Conservation (phyloP, 92 coral and sea anemone species). For the Galaxea fascicularis region DNA sequence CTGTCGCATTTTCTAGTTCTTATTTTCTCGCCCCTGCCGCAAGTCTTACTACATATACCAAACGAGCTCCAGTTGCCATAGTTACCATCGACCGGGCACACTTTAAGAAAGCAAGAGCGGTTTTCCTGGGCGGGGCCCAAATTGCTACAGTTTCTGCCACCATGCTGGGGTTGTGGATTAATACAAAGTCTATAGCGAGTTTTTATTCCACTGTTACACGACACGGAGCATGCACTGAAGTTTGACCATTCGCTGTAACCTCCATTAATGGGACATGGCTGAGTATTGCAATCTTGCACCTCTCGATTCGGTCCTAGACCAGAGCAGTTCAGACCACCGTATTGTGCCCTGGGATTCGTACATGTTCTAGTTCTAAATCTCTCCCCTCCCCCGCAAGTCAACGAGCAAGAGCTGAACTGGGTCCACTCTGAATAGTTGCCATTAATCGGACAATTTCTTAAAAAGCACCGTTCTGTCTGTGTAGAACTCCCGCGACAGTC, state of each 20-base stretch:
- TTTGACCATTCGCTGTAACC: constrained; percentile 75
- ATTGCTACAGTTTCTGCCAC: constrained; percentile 74
- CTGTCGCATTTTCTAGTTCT: constrained; percentile 77
- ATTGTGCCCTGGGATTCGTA: constrained; percentile 72
- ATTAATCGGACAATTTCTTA: constrained; percentile 73
- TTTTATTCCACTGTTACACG: constrained; percentile 72
- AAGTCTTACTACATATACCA: constrained; percentile 60
- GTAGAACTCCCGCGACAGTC: constrained; percentile 67
- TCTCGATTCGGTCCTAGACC: constrained; percentile 63
- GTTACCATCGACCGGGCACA: constrained; percentile 82
- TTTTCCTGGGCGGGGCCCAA: constrained; percentile 56
- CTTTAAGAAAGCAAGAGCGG: constrained; percentile 55
- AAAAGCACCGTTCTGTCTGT: constrained; percentile 66
- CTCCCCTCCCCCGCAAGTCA: constrained; percentile 80
- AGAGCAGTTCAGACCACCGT: constrained; percentile 77
- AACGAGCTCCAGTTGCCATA: constrained; percentile 70
- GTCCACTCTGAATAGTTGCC: constrained; percentile 82
- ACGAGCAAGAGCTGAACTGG: constrained; percentile 68
- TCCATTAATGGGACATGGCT: constrained; percentile 86
- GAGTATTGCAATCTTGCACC: constrained; percentile 60
- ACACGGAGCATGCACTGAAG: constrained; percentile 70
- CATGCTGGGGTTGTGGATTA: constrained; percentile 75
- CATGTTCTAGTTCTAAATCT: constrained; percentile 70
- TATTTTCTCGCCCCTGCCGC: constrained; percentile 61
- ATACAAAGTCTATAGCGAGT: constrained; percentile 70